Conservation (phyloP, 2,113 vertebrate genomes). For the Pungitius pungitius region DNA sequence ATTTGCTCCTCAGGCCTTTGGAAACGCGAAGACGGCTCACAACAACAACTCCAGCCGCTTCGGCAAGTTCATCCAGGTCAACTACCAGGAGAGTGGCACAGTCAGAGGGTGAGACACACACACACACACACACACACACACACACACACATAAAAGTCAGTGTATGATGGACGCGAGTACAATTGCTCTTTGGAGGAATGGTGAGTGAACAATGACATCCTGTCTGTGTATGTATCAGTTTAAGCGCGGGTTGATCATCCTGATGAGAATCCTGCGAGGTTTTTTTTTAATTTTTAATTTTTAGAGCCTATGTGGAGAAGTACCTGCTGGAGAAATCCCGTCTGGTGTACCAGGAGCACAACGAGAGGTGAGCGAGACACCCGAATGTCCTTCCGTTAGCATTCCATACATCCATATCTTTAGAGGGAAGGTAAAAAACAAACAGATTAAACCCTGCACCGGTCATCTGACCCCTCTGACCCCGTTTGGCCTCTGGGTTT, state of each 20-base stretch:
- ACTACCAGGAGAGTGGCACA: constrained; percentile 96
- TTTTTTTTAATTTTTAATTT: constrained; percentile 43
- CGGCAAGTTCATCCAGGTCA: constrained; percentile 98
- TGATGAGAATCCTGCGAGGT: too few species aligned
- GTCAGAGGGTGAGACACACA: constrained; percentile 91
- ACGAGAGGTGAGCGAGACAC: constrained; percentile 86
- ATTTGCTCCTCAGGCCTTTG: constrained; percentile 88
- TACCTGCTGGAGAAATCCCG: constrained; percentile 97
- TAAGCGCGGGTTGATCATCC: not conserved
- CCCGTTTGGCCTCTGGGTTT: constrained; percentile 29
- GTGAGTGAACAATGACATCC: not conserved
- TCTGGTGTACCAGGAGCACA: constrained; percentile 97
- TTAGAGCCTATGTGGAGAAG: constrained; percentile 96
- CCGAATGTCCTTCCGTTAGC: not conserved
- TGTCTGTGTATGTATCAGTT: not conserved
- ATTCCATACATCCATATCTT: too few species aligned
- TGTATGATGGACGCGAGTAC: not conserved
- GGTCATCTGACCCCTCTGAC: constrained; percentile 57
- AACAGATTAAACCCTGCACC: constrained; percentile 20
- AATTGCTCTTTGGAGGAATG: not conserved
- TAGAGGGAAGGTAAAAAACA: constrained; percentile 3
- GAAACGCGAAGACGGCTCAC: constrained; percentile 97
- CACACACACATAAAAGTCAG: not conserved
- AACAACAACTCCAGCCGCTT: constrained; percentile 99
- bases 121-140: not conserved